These are phyloP conservation scores for Drosophila ezoana DNA, from an alignment of 2,888 invertebrate genomes.

Conservation along the genomic window DNA sequence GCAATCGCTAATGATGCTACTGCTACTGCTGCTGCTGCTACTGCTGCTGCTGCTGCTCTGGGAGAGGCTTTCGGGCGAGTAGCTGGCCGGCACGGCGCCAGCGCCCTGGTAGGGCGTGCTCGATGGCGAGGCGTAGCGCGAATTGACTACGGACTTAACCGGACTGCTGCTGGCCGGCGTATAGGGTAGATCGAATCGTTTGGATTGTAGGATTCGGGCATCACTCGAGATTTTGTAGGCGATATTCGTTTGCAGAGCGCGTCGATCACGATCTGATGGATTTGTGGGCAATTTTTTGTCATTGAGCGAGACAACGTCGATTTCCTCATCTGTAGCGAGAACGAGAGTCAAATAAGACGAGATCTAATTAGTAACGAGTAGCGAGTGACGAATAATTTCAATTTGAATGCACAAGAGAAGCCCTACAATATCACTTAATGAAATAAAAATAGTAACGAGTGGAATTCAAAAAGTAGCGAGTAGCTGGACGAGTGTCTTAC, in stretches of 20 bases:
- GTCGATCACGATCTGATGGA: slow-evolving; percentile 89
- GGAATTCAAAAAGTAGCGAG: background rate
- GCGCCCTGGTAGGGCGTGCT: slow-evolving; percentile 75
- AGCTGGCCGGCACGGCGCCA: slow-evolving; percentile 21
- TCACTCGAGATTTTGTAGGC: slow-evolving; percentile 86
- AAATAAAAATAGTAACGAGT: background rate
- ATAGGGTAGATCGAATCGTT: slow-evolving; percentile 75
- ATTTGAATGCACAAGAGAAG: background rate
- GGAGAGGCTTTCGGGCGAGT: slow-evolving; percentile 58
- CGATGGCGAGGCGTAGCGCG: slow-evolving; percentile 82
- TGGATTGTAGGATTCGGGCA: slow-evolving; percentile 65
- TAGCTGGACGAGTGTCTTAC: too few species aligned
- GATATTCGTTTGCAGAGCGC: slow-evolving; percentile 87
- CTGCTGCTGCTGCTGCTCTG: slow-evolving; percentile 83
- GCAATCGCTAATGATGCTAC: slow-evolving; percentile 25
- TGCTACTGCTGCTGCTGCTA: slow-evolving; percentile 65
- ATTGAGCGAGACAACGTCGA: slow-evolving; percentile 92
- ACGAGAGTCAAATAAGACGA: background rate
- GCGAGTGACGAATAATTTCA: background rate
- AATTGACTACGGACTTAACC: slow-evolving; percentile 79
- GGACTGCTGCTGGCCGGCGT: slow-evolving; percentile 83
- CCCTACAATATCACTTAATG: too few species aligned
- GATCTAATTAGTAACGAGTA: background rate
- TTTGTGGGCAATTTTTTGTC: slow-evolving; percentile 88
- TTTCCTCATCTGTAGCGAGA: slow-evolving; percentile 88